Conservation (phyloP, 2,797 vertebrate genomes). For the Ctenopoma kingsleyae region DNA sequence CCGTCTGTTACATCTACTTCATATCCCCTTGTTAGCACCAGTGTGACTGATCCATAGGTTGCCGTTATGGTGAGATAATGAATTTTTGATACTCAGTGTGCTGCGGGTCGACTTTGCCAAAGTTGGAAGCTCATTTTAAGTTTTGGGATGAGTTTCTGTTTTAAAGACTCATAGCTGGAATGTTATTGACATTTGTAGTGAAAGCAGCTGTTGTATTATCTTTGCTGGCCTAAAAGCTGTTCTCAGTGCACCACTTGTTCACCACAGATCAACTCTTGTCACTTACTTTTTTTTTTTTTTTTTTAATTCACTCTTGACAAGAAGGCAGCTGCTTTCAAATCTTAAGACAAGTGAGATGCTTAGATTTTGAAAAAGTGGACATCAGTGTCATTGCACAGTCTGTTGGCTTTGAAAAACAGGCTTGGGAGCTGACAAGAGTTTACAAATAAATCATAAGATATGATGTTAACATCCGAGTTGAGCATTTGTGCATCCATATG, state of each 20-base stretch:
- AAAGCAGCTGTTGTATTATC: conserved; percentile 20
- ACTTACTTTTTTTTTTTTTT: conserved; percentile 1
- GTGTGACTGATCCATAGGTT: conserved; percentile 44
- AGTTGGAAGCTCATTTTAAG: conserved; percentile 29
- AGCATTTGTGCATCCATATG: conserved; percentile 18
- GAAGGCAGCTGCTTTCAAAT: conserved; percentile 25
- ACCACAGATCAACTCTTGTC: conserved; percentile 7
- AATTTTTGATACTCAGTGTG: conserved; percentile 41
- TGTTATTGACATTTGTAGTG: conserved; percentile 27
- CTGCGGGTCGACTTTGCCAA: conserved; percentile 6
- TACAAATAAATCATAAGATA: conserved; percentile 13
- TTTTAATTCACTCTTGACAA: conserved; percentile 10
- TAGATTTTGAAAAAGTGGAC: conserved; percentile 20
- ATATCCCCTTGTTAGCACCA: conserved; percentile 63
- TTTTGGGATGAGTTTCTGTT: conserved; percentile 21
- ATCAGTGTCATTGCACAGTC: conserved; percentile 22
- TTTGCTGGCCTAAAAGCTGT: conserved; percentile 1
- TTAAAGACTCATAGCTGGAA: conserved; percentile 12
- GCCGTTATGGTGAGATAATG: conserved; percentile 45
- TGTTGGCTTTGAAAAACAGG: conserved; percentile 23
- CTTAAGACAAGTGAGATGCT: conserved; percentile 14
- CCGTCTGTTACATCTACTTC: conserved; percentile 63
- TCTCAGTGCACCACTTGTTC: conserved; percentile 7
- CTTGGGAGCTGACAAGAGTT: not conserved
- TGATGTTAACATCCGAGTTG: not conserved